Evolutionary conservation across 2,888 invertebrate species (phyloP), one percentile per base, ranked within the genome.

Genomic region (Bembecia ichneumoniformis): DNA sequence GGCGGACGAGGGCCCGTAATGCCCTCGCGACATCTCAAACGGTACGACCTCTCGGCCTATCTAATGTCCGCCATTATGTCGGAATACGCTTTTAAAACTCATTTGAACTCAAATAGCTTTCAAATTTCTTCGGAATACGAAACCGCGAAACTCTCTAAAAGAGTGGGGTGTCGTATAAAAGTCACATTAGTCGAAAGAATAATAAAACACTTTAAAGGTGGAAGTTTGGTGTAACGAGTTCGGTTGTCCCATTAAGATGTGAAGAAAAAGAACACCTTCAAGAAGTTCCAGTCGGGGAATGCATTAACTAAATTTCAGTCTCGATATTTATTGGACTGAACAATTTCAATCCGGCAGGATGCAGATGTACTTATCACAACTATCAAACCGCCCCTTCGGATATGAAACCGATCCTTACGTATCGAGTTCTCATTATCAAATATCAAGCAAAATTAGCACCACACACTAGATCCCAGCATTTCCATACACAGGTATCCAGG

Each of bases 191-290:
- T 54, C 57, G 56, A 49, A 43, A 36, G 47, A 50, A 49, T 57
- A 65, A 59, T 63, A 60, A 62, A 66, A 62, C 58, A 60, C 56
- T 64, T 59, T 53, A 59, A 56, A 60, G 54, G 50, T 56, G 50
- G 50, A 58, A 64, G 63, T 59, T 45, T 53, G 49, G 40, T 52
- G 46, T 62, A 60, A 62, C 58, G 66, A 68, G 64, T 51, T 53
- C 43, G 43, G 15, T 46, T 35, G 46, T 49, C 47, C 51, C 47
- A 51, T 45, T 13, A 47, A 46, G 45, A 46, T 46, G 46, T 10
- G 46, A 3, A 34, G 7, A 3, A 46, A 46, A 46, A 46, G 14
- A 40, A 40, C 0, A 28, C 28, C 28, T 28, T 9, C 28, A 9
- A 28, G 28, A 28, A 28, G 28, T 28, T 28, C 28, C 3, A 9